These are phyloP conservation scores for Aproaerema taeniolella DNA, from an alignment of 2,888 invertebrate genomes.

Conservation along the genomic window DNA sequence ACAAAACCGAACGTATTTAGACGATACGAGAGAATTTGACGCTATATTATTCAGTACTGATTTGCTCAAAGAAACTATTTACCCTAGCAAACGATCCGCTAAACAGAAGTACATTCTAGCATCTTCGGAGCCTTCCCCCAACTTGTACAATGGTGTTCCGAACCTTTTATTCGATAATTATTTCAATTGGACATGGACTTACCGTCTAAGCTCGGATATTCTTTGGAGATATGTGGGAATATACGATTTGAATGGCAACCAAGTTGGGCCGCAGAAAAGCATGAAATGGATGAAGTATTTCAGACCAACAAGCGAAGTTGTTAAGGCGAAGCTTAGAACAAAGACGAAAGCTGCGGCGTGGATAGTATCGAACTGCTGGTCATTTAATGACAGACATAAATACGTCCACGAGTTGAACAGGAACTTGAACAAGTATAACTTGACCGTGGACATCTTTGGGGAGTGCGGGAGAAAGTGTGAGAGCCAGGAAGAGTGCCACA, in stretches of 20 bases:
- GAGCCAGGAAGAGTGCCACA: background rate
- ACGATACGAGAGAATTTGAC: background rate
- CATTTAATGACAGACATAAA: background rate
- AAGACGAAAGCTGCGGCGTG: background rate
- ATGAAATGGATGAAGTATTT: background rate
- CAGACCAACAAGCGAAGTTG: background rate
- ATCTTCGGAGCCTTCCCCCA: background rate
- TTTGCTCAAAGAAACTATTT: background rate
- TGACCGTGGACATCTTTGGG: constrained; percentile 20
- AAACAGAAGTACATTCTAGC: background rate
- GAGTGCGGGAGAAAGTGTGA: constrained; percentile 17
- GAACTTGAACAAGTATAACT: constrained; percentile 12
- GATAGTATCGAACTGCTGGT: background rate
- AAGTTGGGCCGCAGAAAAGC: background rate
- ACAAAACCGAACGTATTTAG: background rate
- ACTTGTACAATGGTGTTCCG: too few species aligned
- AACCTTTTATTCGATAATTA: background rate
- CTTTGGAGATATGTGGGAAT: background rate
- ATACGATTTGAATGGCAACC: background rate
- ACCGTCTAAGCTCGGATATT: background rate
- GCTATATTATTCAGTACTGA: background rate
- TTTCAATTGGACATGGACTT: background rate
- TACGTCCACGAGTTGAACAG: background rate
- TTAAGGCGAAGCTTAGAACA: background rate
- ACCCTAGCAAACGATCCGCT: background rate